Evolutionary conservation across 2,113 vertebrate genomes (phyloP).

Genomic region (Beaufortia kweichowensis): DNA sequence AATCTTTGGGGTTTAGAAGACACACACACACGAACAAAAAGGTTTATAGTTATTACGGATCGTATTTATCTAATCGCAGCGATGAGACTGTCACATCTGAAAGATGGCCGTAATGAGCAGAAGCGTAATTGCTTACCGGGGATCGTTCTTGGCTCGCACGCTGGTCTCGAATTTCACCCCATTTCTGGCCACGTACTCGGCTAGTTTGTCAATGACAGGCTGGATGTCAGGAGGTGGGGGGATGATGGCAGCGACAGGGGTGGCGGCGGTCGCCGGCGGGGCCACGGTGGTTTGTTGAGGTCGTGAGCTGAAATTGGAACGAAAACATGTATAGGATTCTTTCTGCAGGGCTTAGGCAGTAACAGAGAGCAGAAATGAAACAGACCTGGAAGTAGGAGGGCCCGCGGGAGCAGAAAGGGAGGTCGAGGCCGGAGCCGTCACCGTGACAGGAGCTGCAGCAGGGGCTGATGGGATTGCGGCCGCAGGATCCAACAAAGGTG

Average conservation of each 20-base stretch:
- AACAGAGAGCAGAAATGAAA: not conserved
- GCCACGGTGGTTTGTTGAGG: conserved; percentile 73
- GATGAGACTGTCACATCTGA: conserved; percentile 4
- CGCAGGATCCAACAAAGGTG: conserved; percentile 73
- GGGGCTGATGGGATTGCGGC: conserved; percentile 65
- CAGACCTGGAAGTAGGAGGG: conserved; percentile 62
- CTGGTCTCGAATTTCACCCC: conserved; percentile 95
- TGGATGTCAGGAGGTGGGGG: conserved; percentile 96
- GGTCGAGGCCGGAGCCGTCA: conserved; percentile 8
- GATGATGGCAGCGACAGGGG: conserved; percentile 78
- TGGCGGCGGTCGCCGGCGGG: not conserved
- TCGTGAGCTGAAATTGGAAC: conserved; percentile 70
- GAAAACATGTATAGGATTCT: not conserved
- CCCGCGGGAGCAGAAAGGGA: conserved; percentile 25
- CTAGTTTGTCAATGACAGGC: conserved; percentile 97
- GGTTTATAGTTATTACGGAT: conserved; percentile 22
- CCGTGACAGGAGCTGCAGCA: conserved; percentile 63
- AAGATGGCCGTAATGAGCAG: conserved; percentile 7
- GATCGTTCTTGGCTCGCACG: conserved; percentile 94
- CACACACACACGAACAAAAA: conserved; percentile 29
- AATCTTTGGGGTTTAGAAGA: conserved; percentile 75
- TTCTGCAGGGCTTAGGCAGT: not conserved
- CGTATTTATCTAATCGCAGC: not conserved
- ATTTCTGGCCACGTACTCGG: conserved; percentile 93
- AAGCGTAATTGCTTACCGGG: conserved; percentile 79